Conservation (phyloP, 2,888 invertebrate species). For the Helicoverpa assulta region DNA sequence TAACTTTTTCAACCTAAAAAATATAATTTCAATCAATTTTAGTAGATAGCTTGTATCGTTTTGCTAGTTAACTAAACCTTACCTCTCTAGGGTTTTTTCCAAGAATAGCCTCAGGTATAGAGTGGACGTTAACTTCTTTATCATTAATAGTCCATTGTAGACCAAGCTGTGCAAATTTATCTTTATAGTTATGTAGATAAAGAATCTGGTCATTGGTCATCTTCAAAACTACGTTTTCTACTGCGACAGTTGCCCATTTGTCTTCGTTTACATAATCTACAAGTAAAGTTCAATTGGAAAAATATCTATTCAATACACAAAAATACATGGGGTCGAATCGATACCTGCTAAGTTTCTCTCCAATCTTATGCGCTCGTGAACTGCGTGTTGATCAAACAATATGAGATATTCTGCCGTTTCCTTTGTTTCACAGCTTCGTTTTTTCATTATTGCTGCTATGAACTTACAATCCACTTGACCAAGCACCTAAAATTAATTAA, state of each 20-base stretch:
- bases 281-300: slow-evolving; percentile 28
- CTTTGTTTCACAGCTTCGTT: slow-evolving; percentile 65
- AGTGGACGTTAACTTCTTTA: slow-evolving; percentile 82
- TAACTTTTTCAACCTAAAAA: slow-evolving; percentile 79
- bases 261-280: slow-evolving; percentile 85
- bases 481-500: slow-evolving; percentile 87
- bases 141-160: slow-evolving; percentile 85
- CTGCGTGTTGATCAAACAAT: slow-evolving; percentile 96
- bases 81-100: slow-evolving; percentile 90
- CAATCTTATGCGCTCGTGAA: slow-evolving; percentile 95
- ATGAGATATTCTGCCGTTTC: slow-evolving; percentile 88
- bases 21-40: too few species aligned
- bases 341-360: slow-evolving; percentile 92
- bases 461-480: slow-evolving; percentile 94
- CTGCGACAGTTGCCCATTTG: slow-evolving; percentile 76
- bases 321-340: neutral
- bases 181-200: slow-evolving; percentile 87
- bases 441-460: slow-evolving; percentile 88
- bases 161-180: slow-evolving; percentile 91
- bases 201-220: slow-evolving; percentile 85
- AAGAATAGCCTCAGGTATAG: slow-evolving; percentile 92
- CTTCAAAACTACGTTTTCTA: slow-evolving; percentile 75
- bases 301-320: too few species aligned
- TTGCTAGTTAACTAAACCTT: slow-evolving; percentile 57
- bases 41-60: neutral